Base-by-base conservation (phyloP, 1,140 invertebrate species). In the Papilio aristodemus region DNA sequence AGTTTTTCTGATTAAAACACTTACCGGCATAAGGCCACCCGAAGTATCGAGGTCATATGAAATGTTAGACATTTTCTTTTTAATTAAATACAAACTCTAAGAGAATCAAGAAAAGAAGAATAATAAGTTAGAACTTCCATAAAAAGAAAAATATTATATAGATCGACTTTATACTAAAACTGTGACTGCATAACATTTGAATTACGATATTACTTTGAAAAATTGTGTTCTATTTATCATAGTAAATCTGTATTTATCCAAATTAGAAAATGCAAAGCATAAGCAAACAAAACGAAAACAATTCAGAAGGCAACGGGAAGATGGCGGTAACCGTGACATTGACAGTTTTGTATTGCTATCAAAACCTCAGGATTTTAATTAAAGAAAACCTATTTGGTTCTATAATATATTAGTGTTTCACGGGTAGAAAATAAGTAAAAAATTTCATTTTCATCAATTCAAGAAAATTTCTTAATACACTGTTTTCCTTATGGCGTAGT, bases 21-120 rank as follows among this genome's bases (percentile, higher is more conserved):
- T 80, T 75, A 91, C 91, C 76, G 91, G 91, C 91, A 92, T 92
- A 38, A 92, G 75, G 32, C 91, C 91, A 32, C 90, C 89, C 54
- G 91, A 91, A 11, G 87, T 88, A 75, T 92, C 91, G 43, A 91
- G 79, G 77, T 92, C 90, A 77, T 91, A 91, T 38, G 81, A 78
- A n/a, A 90, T 81, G 71, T 86, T 89, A 73, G 88, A 87, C 89
- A 91, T 91, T 67, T 60, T 79, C n/a, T 68, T 62, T 63, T 43
- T 13, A 22, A 22, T 0, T 11, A 22, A 9, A 54, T 19, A 25
- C 27, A 32, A 32, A 32, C 6, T 32, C 2, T 32, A 6, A n/a
- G n/a, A n/a, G n/a, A 46, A 19, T 22, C 43, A 19, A 46, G 17
- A 9, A 8, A 46, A 46, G 17, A 8, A 46, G 17, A 9, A 46